These are phyloP conservation scores for Brachionus sp. DNA, from an alignment of 1,140 invertebrate species.

Conservation along the genomic window DNA sequence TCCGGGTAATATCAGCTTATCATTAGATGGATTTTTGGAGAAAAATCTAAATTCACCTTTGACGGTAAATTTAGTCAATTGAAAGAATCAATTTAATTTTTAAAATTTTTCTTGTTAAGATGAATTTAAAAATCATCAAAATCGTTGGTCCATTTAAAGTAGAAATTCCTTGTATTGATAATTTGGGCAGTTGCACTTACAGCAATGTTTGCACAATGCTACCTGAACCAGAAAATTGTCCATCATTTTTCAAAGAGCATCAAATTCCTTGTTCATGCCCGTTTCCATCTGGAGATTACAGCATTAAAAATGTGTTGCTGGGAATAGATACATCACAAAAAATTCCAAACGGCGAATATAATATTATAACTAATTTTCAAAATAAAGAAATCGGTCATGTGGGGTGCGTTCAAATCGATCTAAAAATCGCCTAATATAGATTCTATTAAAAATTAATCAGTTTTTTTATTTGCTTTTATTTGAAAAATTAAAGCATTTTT, in stretches of 20 bases:
- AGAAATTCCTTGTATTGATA: conserved; percentile 45
- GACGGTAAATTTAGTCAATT: neutral
- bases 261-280: conserved; percentile 38
- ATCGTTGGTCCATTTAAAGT: conserved; percentile 42
- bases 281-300: conserved; percentile 3
- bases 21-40: neutral
- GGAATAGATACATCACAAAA: neutral
- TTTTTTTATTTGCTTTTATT: neutral
- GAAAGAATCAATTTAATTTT: neutral
- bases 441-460: neutral
- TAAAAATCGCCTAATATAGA: neutral
- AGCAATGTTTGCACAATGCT: conserved; percentile 7
- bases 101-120: neutral
- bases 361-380: conserved; percentile 32
- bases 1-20: conserved; percentile 28
- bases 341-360: conserved; percentile 14
- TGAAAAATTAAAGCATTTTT: too few species aligned
- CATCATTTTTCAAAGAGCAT: conserved; percentile 23
- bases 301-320: neutral
- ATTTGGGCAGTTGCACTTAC: conserved; percentile 40
- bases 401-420: conserved; percentile 13
- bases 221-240: conserved; percentile 6
- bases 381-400: conserved; percentile 35
- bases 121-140: conserved; percentile 19
- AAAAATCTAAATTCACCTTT: neutral